These are phyloP conservation scores for Chelonus insularis DNA, from an alignment of 1,140 invertebrate genomes.

Conservation along the genomic window DNA sequence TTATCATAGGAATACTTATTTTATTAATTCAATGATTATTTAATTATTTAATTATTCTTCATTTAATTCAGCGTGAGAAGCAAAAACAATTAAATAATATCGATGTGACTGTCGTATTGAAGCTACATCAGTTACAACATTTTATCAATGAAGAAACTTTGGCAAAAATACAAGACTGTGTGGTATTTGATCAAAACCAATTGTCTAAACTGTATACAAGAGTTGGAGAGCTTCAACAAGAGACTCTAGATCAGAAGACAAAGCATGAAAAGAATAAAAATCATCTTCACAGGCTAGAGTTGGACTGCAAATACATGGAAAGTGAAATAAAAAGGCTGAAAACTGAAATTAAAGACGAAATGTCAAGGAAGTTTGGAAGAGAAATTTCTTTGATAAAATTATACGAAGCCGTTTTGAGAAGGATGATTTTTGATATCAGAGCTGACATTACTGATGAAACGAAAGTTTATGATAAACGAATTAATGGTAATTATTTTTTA, in stretches of 20 bases:
- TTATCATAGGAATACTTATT: too few species aligned
- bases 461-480: constrained; percentile 51
- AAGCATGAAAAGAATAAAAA: constrained; percentile 62
- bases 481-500: constrained; percentile 42
- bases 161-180: constrained; percentile 62
- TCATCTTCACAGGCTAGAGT: constrained; percentile 62
- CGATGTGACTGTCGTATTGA: constrained; percentile 66
- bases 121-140: constrained; percentile 69
- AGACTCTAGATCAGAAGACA: constrained; percentile 64
- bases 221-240: constrained; percentile 68
- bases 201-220: constrained; percentile 64
- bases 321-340: constrained; percentile 58
- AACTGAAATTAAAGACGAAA: constrained; percentile 57
- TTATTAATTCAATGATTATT: constrained; percentile 8
- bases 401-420: constrained; percentile 63
- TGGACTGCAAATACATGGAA: constrained; percentile 63
- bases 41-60: constrained; percentile 30
- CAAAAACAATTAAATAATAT: constrained; percentile 72
- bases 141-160: constrained; percentile 57
- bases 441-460: constrained; percentile 56
- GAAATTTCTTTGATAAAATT: constrained; percentile 61
- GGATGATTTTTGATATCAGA: constrained; percentile 61
- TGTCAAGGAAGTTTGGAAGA: constrained; percentile 64
- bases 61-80: constrained; percentile 64
- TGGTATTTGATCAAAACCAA: constrained; percentile 66